These are phyloP conservation scores for Oplegnathus fasciatus DNA, from an alignment of 2,113 vertebrate species.

Conservation along the genomic window DNA sequence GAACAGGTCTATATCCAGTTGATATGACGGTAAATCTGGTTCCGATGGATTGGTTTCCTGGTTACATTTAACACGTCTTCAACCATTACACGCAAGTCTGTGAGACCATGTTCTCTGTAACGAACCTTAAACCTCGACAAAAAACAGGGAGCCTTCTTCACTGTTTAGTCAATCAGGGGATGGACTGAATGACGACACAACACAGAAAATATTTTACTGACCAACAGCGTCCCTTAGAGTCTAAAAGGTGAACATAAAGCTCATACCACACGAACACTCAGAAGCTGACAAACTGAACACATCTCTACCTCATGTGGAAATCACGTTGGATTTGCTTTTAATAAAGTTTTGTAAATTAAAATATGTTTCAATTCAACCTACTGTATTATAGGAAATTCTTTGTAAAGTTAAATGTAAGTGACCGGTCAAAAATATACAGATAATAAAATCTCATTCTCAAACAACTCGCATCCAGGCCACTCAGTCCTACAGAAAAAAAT, in stretches of 20 bases:
- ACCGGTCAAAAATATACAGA: too few relatives aligned
- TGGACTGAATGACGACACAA: conserved; percentile 7
- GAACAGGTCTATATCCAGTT: background rate
- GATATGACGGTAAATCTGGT: background rate
- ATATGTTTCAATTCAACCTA: too few relatives aligned
- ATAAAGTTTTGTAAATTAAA: too few relatives aligned
- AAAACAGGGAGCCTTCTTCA: conserved; percentile 1
- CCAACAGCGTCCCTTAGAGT: conserved; percentile 75
- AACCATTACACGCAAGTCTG: background rate
- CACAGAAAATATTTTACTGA: background rate
- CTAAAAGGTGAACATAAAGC: background rate
- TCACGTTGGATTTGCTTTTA: too few relatives aligned
- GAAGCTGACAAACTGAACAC: background rate
- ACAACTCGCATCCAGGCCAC: too few relatives aligned
- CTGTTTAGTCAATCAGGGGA: background rate
- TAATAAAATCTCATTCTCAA: too few relatives aligned
- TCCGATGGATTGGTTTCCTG: background rate
- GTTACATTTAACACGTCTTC: background rate
- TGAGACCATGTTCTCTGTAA: background rate
- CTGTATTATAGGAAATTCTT: too few relatives aligned
- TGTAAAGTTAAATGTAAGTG: too few relatives aligned
- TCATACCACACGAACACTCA: background rate
- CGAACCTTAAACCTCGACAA: background rate
- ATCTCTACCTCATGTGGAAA: too few relatives aligned
- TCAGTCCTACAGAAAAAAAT: too few relatives aligned